These are phyloP conservation scores for Cephus pygmeus DNA, from an alignment of 2,888 invertebrate genomes.

Conservation along the genomic window DNA sequence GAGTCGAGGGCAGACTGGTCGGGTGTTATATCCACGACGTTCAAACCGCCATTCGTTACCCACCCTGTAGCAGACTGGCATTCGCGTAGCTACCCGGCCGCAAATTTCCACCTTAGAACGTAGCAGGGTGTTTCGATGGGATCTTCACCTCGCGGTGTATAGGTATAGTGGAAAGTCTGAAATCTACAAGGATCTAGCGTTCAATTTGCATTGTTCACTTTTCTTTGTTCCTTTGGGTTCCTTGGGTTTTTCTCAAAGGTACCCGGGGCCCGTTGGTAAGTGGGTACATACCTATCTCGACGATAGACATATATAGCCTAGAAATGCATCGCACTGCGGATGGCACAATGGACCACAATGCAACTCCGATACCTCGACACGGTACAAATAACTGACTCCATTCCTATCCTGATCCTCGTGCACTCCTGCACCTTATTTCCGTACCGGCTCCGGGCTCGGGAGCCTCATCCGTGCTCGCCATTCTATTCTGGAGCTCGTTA, in stretches of 20 bases:
- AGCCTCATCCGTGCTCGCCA: not conserved
- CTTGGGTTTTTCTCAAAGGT: not conserved
- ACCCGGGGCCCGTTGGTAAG: not conserved
- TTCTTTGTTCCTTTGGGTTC: not conserved
- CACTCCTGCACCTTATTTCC: constrained; percentile 27
- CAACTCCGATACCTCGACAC: constrained; percentile 38
- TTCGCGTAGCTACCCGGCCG: not conserved
- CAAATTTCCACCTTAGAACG: not conserved
- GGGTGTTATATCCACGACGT: not conserved
- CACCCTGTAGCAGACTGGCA: not conserved
- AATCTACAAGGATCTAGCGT: not conserved
- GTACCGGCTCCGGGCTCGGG: not conserved
- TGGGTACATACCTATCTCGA: not conserved
- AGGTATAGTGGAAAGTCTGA: not conserved
- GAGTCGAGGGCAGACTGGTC: not conserved
- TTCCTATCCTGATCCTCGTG: constrained; percentile 37
- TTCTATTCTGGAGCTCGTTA: constrained; percentile 35
- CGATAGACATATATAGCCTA: not conserved
- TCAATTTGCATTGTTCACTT: not conserved
- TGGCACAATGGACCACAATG: constrained; percentile 27
- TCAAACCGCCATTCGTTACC: not conserved
- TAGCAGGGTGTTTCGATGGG: not conserved
- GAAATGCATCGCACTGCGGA: constrained; percentile 29
- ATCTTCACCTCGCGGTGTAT: not conserved
- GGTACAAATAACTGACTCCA: constrained; percentile 43